Evolutionary conservation across 1,140 invertebrate species (phyloP), one percentile per base, ranked within the genome.

Genomic region (Parapsyche elsis): DNA sequence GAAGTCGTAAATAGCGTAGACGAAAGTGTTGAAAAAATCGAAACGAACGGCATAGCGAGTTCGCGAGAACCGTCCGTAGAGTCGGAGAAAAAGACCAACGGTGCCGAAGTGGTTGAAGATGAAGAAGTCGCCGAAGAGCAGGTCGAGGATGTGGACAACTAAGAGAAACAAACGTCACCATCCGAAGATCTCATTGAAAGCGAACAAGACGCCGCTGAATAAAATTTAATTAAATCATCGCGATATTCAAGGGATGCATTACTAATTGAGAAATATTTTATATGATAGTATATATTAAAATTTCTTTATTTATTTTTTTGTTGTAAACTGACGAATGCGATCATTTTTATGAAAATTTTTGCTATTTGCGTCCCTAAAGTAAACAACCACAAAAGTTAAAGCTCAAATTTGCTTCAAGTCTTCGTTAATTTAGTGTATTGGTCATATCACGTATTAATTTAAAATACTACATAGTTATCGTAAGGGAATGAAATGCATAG

Each of bases 101-200:
- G 83, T 2, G 78, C 57, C 9, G 80, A 44, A n/a, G 30, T 75
- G 16, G 70, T 12, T 5, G 45, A 44, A 0, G 64, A 53, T 16
- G 67, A 61, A 10, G 75, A 82, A 88, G 88, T 85, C 10, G 87
- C 86, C 26, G 84, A 84, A 83, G 0, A 87, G 86, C 70, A 49
- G 1, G 71, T 70, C 26, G 49, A 46, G 9, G 76, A 71, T 9
- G 10, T 19, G 30, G 64, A 1, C 16, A 61, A 80, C 23, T 76
- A 70, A 71, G 84, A 84, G 30, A 87, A 86, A 84, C 85, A 86
- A 76, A 84, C 87, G 2, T 86, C 86, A 76, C 85, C 86, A 9
- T 88, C 88, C 10, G 86, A 87, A 82, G 85, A 86, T 76, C 84
- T 89, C 24, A 87, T 89, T 76, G 79, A 87, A 79, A 89, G 85